Percentiles rank a stretch among this genome's conserved stretches.
Evolutionary conservation across 1,140 invertebrate genomes (phyloP).

Genomic region (Alviniconcha marisindica): DNA sequence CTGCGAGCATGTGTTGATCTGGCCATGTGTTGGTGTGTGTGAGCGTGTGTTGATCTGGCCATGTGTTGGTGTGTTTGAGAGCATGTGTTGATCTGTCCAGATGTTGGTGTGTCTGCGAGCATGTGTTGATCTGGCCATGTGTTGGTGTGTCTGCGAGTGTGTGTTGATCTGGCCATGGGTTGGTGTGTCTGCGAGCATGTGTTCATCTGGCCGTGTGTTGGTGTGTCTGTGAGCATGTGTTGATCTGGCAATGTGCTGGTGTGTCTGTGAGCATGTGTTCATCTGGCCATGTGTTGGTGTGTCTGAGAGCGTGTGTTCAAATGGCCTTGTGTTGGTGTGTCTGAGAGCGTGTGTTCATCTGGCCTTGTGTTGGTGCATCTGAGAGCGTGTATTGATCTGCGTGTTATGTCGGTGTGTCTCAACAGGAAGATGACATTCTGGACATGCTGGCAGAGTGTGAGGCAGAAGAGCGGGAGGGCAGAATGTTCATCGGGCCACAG

Average conservation of each 20-base stretch:
- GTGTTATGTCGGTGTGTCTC: neutral
- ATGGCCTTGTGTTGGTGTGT: neutral
- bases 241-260: neutral
- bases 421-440: constrained; percentile 72
- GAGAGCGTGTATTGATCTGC: neutral
- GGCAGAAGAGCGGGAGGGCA: constrained; percentile 68
- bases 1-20: no score
- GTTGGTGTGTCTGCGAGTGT: no score
- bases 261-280: neutral
- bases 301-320: neutral
- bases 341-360: neutral
- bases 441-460: constrained; percentile 75
- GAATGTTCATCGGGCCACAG: constrained; percentile 45
- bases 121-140: no score
- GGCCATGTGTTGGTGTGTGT: no score
- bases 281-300: neutral
- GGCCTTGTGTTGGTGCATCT: neutral
- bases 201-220: no score
- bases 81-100: no score
- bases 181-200: no score
- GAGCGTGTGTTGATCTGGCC: no score
- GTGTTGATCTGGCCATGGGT: no score
- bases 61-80: no score
- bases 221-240: no score
- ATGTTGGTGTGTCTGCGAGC: no score